Evolutionary conservation across 92 coral and sea anemone species (phyloP).

Genomic region (Porites evermanni): DNA sequence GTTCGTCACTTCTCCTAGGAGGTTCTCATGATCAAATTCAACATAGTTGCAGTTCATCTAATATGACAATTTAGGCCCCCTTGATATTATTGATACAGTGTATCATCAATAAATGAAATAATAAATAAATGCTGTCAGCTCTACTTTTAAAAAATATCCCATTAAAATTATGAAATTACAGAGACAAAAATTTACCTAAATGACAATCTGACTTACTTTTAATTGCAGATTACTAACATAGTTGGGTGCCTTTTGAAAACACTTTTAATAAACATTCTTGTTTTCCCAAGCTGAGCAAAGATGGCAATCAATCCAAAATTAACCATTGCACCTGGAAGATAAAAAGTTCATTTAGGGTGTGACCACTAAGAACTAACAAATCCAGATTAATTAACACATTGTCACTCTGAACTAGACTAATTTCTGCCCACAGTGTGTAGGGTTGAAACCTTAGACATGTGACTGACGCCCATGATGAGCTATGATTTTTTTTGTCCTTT

Average conservation of each 20-base stretch:
- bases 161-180: neutral
- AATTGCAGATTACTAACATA: slow-evolving; percentile 6
- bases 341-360: slow-evolving; percentile 33
- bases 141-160: neutral
- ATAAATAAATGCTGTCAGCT: neutral
- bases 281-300: slow-evolving; percentile 45
- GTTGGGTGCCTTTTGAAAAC: slow-evolving; percentile 17
- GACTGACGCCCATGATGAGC: no score
- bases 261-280: slow-evolving; percentile 16
- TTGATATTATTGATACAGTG: no score
- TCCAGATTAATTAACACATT: neutral
- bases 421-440: no score
- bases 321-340: slow-evolving; percentile 43
- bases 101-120: no score
- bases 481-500: neutral
- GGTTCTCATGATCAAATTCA: no score
- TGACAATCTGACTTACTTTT: neutral
- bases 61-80: no score
- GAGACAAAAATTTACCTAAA: neutral
- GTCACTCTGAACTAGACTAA: neutral
- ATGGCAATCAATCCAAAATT: slow-evolving; percentile 41
- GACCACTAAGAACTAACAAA: neutral
- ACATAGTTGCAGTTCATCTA: no score
- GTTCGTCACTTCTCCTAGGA: no score
- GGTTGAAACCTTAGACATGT: no score